A percentile compares a stretch with the other conserved stretches of the same genome.
phyloP scores from a whole-genome alignment of 2,797 vertebrate species.

The Thripadectes ignobilis region DNA sequence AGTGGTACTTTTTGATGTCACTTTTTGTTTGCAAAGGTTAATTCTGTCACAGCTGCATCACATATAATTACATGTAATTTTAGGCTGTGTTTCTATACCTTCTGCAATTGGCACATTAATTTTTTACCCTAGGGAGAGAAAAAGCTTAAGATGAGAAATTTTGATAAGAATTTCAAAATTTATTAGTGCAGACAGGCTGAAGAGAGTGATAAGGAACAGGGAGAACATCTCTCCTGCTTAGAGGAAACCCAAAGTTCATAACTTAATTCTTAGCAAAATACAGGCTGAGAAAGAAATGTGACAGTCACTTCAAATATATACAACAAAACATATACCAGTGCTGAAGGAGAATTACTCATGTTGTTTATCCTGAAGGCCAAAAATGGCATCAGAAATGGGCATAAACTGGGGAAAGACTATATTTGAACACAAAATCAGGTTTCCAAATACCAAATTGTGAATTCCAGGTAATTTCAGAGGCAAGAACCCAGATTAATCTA shows the following conservation, averaged over 20 bases:
- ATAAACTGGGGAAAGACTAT: not conserved
- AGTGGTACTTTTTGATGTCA: not conserved
- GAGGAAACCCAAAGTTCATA: not conserved
- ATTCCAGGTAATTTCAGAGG: not conserved
- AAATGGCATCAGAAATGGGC: not conserved
- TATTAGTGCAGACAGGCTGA: not conserved
- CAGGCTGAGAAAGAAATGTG: not conserved
- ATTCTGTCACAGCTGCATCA: not conserved
- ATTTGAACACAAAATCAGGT: not conserved
- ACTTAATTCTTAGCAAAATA: not conserved
- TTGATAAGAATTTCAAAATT: not conserved
- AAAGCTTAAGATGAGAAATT: not conserved
- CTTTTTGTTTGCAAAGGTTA: not conserved
- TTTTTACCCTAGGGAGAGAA: not conserved
- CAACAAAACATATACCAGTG: not conserved
- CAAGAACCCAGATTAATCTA: not conserved
- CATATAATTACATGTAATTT: not conserved
- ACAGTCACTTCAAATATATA: not conserved
- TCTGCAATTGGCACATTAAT: not conserved
- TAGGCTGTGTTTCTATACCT: not conserved
- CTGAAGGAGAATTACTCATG: not conserved
- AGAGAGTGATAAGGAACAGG: not conserved
- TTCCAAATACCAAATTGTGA: not conserved
- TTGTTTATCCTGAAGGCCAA: not conserved
- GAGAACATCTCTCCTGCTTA: not conserved